Conservation (phyloP, 2,888 invertebrate species). For the Tenthredo mesomela region DNA sequence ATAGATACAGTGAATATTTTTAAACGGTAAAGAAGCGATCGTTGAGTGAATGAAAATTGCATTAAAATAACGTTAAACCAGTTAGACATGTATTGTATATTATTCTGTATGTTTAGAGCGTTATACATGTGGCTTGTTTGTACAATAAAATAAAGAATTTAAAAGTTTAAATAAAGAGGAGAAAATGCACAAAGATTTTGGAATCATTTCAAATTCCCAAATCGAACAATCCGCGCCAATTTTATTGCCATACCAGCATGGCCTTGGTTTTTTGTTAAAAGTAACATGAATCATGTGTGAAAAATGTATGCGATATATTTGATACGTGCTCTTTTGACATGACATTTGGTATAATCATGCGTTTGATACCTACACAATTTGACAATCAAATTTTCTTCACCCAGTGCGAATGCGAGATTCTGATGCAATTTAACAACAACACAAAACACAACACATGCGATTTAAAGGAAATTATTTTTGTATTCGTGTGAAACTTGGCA, state of each 20-base stretch:
- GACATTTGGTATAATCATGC: constrained; percentile 22
- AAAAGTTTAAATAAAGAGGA: neutral
- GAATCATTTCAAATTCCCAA: neutral
- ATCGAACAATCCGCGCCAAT: neutral
- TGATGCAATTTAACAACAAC: constrained; percentile 1
- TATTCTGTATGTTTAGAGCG: neutral
- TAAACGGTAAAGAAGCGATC: constrained; percentile 30
- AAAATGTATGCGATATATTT: neutral
- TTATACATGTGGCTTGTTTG: neutral
- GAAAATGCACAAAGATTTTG: neutral
- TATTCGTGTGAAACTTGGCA: neutral
- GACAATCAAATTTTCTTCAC: neutral
- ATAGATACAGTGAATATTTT: neutral
- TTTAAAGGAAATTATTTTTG: neutral
- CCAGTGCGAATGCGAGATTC: neutral
- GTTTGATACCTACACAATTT: neutral
- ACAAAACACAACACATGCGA: constrained; percentile 2
- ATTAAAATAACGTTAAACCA: neutral
- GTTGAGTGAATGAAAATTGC: constrained; percentile 11
- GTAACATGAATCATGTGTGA: neutral
- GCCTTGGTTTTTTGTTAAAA: neutral
- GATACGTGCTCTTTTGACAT: constrained; percentile 1
- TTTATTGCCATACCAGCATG: neutral
- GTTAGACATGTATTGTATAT: neutral
- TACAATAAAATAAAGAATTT: neutral